phyloP scores from a whole-genome alignment of 2,797 vertebrate species.

The Coranthus polyacanthus region DNA sequence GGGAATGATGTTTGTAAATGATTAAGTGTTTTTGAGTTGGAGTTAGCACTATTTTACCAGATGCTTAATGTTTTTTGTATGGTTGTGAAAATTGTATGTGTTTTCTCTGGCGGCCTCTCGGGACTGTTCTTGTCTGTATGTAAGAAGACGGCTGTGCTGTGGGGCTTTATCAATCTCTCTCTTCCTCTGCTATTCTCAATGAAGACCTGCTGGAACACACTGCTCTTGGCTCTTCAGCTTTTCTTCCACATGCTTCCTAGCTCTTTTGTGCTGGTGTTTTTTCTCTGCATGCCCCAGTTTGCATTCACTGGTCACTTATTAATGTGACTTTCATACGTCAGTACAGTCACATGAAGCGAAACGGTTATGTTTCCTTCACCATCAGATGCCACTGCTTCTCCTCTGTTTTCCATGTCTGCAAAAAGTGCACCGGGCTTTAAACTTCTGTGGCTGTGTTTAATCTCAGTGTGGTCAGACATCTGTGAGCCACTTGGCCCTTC shows the following conservation, averaged over 20 bases:
- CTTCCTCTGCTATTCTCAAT: conserved; percentile 29
- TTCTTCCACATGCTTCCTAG: conserved; percentile 28
- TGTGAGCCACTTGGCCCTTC: conserved; percentile 57
- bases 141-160: conserved; percentile 17
- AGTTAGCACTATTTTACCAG: neutral
- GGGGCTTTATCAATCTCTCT: conserved; percentile 33
- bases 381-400: conserved; percentile 37
- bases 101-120: conserved; percentile 39
- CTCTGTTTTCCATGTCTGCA: conserved; percentile 31
- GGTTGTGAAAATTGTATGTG: neutral
- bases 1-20: too few species aligned
- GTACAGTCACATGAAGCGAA: conserved; percentile 14
- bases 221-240: conserved; percentile 38
- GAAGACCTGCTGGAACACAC: conserved; percentile 43
- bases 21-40: neutral
- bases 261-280: conserved; percentile 37
- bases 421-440: conserved; percentile 49
- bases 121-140: conserved; percentile 22
- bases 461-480: conserved; percentile 52
- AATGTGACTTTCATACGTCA: conserved; percentile 27
- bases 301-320: conserved; percentile 4
- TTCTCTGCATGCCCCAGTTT: conserved; percentile 36
- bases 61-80: conserved; percentile 8
- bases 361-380: conserved; percentile 24
- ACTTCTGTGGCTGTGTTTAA: conserved; percentile 57